A percentile compares a stretch with the other conserved stretches of the same genome.
Conservation (phyloP, 2,888 invertebrate genomes). For the Cactoblastis cactorum region DNA sequence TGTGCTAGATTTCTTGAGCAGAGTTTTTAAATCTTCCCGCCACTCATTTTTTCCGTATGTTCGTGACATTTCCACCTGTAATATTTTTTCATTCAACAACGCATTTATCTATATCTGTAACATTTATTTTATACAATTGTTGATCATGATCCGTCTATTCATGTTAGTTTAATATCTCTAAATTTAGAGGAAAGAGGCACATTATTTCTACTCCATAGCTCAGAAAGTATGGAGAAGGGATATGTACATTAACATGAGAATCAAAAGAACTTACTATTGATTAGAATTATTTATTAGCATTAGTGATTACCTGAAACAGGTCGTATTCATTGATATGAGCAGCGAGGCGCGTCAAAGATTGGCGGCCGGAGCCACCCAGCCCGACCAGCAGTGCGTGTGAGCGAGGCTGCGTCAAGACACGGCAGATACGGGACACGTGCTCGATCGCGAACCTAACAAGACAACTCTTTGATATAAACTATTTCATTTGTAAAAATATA, state of each 20-base stretch:
- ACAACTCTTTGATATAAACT: too few relatives aligned
- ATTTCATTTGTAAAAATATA: too few relatives aligned
- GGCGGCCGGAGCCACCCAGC: conserved; percentile 95
- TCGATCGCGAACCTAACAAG: conserved; percentile 91
- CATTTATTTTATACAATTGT: too few relatives aligned
- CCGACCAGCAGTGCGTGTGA: conserved; percentile 95
- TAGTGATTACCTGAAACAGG: conserved; percentile 79
- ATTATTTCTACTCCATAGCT: too few relatives aligned
- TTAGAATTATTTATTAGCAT: too few relatives aligned
- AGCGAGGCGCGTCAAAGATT: conserved; percentile 92
- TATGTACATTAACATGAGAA: too few relatives aligned
- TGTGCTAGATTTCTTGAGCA: conserved; percentile 88
- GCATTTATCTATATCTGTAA: too few relatives aligned
- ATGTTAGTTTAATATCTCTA: too few relatives aligned
- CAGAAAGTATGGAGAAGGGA: too few relatives aligned
- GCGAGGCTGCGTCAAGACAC: conserved; percentile 94
- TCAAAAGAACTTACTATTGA: too few relatives aligned
- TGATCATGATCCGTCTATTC: too few relatives aligned
- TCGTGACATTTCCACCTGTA: conserved; percentile 93
- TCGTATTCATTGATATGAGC: conserved; percentile 97
- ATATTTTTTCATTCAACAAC: neutral
- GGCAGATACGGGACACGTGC: conserved; percentile 93
- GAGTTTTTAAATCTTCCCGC: conserved; percentile 93
- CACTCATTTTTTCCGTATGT: conserved; percentile 91
- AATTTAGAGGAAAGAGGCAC: too few relatives aligned